phyloP scores from a whole-genome alignment of 2,888 invertebrate species.

The Leucoma salicis region DNA sequence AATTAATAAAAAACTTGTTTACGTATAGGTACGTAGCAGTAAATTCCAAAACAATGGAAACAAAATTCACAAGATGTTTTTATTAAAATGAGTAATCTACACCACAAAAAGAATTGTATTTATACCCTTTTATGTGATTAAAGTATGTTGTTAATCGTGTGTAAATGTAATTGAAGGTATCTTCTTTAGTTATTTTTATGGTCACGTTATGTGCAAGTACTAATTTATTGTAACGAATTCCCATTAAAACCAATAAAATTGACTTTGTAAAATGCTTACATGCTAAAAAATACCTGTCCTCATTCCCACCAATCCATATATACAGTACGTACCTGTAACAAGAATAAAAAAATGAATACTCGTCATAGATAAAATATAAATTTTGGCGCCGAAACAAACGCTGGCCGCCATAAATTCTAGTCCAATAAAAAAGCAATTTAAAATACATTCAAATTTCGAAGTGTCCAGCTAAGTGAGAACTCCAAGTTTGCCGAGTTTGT shows the following conservation, averaged over 20 bases:
- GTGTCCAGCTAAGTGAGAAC: conserved; percentile 41
- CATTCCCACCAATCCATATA: conserved; percentile 7
- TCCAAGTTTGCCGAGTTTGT: conserved; percentile 22
- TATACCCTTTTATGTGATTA: neutral
- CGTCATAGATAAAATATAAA: conserved; percentile 49
- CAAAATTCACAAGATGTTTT: neutral
- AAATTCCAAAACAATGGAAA: neutral
- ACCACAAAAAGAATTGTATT: conserved; percentile 1
- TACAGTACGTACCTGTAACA: conserved; percentile 31
- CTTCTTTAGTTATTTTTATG: neutral
- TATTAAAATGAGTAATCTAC: neutral
- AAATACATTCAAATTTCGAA: conserved; percentile 72
- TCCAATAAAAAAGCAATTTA: conserved; percentile 79
- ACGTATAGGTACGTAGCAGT: neutral
- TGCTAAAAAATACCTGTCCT: conserved; percentile 24
- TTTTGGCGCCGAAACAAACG: conserved; percentile 67
- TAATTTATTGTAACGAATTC: conserved; percentile 6
- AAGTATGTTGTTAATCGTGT: conserved; percentile 3
- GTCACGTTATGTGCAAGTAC: neutral
- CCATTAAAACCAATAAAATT: conserved; percentile 2
- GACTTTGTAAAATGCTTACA: conserved; percentile 10
- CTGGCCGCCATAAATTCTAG: conserved; percentile 68
- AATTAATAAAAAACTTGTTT: conserved; percentile 18
- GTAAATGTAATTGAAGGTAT: conserved; percentile 5
- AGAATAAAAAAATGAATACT: conserved; percentile 34